Evolutionary conservation across 2,113 vertebrate species (phyloP).

Genomic region (Platichthys stellatus): DNA sequence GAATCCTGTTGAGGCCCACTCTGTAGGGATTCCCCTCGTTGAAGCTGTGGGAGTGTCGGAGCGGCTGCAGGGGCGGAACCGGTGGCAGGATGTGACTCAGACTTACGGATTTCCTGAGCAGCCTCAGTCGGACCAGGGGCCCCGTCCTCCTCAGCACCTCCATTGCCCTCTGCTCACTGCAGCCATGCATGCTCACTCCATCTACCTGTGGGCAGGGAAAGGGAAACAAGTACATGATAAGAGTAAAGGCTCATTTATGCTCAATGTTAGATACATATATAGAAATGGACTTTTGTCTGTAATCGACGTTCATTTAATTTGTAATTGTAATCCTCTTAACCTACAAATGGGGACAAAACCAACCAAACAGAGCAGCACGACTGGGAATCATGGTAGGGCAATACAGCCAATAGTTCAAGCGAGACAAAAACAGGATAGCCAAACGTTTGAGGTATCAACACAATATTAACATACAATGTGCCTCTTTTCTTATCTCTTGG

Average conservation of each 20-base stretch:
- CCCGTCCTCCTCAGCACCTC: slow-evolving; percentile 90
- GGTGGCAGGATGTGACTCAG: slow-evolving; percentile 63
- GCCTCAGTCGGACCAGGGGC: slow-evolving; percentile 84
- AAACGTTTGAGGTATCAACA: too few species aligned
- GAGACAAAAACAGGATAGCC: too few species aligned
- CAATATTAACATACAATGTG: too few species aligned
- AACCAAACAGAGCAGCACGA: too few species aligned
- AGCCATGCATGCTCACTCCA: slow-evolving; percentile 91
- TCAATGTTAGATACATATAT: too few species aligned
- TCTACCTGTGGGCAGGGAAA: slow-evolving; percentile 84
- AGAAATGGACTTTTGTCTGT: too few species aligned
- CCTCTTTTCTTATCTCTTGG: too few species aligned
- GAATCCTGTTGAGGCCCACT: slow-evolving; percentile 67
- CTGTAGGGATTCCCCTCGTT: slow-evolving; percentile 62
- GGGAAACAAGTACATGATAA: not conserved
- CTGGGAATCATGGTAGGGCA: too few species aligned
- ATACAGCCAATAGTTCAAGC: too few species aligned
- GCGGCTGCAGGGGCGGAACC: slow-evolving; percentile 66
- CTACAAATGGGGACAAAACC: too few species aligned
- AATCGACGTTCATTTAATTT: too few species aligned
- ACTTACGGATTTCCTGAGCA: slow-evolving; percentile 81
- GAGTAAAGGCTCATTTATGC: not conserved
- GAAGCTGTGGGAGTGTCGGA: slow-evolving; percentile 76
- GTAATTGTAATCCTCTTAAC: too few species aligned
- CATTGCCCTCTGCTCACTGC: slow-evolving; percentile 91